Conservation (phyloP, 2,888 invertebrate genomes). For the Cryptocheilus praepositus region DNA sequence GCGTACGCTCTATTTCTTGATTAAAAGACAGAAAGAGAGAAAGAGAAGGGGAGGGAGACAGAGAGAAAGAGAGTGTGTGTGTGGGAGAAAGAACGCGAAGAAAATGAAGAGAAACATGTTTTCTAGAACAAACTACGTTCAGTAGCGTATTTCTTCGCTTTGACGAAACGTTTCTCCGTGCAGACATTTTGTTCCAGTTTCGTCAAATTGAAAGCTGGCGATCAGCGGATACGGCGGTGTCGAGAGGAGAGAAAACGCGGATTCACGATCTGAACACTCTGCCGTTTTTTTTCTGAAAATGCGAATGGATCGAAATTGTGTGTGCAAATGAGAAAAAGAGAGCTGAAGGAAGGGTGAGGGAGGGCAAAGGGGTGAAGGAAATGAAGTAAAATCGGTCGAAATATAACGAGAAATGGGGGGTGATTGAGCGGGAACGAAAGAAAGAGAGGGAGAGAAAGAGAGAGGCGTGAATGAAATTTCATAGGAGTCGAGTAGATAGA, state of each 20-base stretch:
- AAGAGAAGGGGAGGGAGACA: no score
- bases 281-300: constrained; percentile 40
- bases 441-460: constrained; percentile 21
- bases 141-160: constrained; percentile 23
- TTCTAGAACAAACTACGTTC: constrained; percentile 56
- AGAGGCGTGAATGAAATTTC: constrained; percentile 19
- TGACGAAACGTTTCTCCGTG: constrained; percentile 26
- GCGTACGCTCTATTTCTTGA: constrained; percentile 41
- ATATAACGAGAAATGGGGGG: not conserved
- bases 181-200: constrained; percentile 42
- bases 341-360: constrained; percentile 17
- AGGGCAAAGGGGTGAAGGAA: constrained; percentile 8
- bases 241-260: not conserved
- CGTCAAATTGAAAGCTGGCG: constrained; percentile 35
- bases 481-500: constrained; percentile 61
- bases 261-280: not conserved
- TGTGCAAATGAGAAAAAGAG: constrained; percentile 11
- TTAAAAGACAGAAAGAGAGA: constrained; percentile 4
- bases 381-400: not conserved
- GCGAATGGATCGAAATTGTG: constrained; percentile 21
- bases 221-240: constrained; percentile 11
- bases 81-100: no score
- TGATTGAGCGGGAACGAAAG: not conserved
- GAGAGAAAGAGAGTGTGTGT: no score
- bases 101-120: constrained; percentile 28